Base-by-base conservation (phyloP, 2,888 invertebrate genomes). In the Melieria crassipennis region DNA sequence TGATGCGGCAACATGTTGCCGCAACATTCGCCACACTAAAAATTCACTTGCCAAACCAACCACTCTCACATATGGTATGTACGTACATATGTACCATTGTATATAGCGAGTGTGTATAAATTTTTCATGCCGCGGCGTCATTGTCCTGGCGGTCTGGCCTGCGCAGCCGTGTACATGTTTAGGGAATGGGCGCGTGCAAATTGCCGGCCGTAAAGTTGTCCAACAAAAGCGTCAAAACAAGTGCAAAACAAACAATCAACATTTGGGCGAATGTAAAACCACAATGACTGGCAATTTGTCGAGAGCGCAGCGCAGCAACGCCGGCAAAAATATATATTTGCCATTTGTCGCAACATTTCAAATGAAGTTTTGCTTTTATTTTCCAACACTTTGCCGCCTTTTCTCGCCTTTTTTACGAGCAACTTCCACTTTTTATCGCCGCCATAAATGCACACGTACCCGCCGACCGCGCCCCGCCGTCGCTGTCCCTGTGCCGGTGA, bases 341-440 rank as follows among this genome's bases (percentile, higher is more conserved):
- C 30, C 65, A 65, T 65, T 65, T 65, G 65, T 65, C 65, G 65
- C 65, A 57, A 57, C 65, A 65, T 56, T 65, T 65, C 57, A 65
- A 56, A 55, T 45, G 56, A 45, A 13, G 30, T 30, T 30, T 30
- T 30, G 30, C 30, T 30, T 30, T 30, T 30, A 57, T 5, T 52
- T 52, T 52, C 9, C 13, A 13, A 7, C 60, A 62, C 11, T 47
- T 47, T 64, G n/a, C 64, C 58, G 46, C 48, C 75, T 79, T 76
- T 52, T 7, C 13, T 52, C 13, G 52, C 50, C 30, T 52, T 52
- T 52, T 79, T 79, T 79, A 79, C 79, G 81, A 76, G 75, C 70
- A 45, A 56, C 70, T 65, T 57, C 78, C 78, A 77, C 77, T 79
- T 80, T 80, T 80, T 81, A 80, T 80, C 77, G 75, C 81, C 69